These are phyloP conservation scores for Agraylea sexmaculata DNA, from an alignment of 1,140 invertebrate genomes.

Conservation along the genomic window DNA sequence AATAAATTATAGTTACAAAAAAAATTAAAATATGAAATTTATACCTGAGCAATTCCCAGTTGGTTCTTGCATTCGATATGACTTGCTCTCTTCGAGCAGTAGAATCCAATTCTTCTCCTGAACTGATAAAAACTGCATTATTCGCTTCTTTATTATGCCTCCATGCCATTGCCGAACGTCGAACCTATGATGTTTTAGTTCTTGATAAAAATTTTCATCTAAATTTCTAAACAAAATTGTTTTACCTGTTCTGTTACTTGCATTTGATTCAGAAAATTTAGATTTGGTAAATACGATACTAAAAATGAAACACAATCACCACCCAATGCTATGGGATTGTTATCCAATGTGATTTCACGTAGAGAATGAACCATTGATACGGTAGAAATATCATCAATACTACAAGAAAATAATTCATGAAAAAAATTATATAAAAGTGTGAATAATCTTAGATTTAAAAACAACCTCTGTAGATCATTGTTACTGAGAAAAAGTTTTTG, in stretches of 20 bases:
- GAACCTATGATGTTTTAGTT: slow-evolving; percentile 43
- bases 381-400: slow-evolving; percentile 71
- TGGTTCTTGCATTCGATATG: slow-evolving; percentile 67
- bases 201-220: background rate
- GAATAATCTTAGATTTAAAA: slow-evolving; percentile 11
- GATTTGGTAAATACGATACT: slow-evolving; percentile 61
- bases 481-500: slow-evolving; percentile 76
- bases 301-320: slow-evolving; percentile 67
- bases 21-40: background rate
- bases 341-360: slow-evolving; percentile 73
- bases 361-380: slow-evolving; percentile 60
- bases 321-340: slow-evolving; percentile 66
- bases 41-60: slow-evolving; percentile 62
- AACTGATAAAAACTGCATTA: slow-evolving; percentile 52
- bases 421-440: background rate
- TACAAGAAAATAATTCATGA: slow-evolving; percentile 31
- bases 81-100: slow-evolving; percentile 60
- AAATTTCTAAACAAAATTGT: slow-evolving; percentile 1
- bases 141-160: slow-evolving; percentile 58
- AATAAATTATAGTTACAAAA: background rate
- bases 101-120: slow-evolving; percentile 52
- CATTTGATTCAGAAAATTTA: slow-evolving; percentile 58
- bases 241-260: slow-evolving; percentile 58
- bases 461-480: slow-evolving; percentile 68
- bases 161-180: slow-evolving; percentile 63